Evolutionary conservation across 2,113 vertebrate genomes (phyloP).

Genomic region (Microtus oregoni): DNA sequence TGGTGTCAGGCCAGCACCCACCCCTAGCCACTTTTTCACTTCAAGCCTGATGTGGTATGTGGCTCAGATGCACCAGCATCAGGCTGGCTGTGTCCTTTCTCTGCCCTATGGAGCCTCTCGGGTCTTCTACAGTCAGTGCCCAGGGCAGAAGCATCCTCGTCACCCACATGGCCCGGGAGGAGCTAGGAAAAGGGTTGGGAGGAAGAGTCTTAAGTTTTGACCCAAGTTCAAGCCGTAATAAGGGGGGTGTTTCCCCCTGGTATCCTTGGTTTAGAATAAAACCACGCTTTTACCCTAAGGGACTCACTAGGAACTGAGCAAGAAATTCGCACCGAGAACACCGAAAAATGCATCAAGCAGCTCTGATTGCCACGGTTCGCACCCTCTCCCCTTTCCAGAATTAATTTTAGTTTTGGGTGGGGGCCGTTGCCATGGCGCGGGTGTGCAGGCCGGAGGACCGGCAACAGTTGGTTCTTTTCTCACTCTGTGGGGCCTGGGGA

Average conservation of each 20-base stretch:
- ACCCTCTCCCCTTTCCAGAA: background rate
- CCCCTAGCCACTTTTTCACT: background rate
- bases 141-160: background rate
- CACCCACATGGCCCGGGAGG: background rate
- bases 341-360: background rate
- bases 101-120: no score
- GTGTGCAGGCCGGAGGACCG: background rate
- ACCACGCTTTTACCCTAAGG: background rate
- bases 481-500: no score
- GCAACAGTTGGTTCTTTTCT: background rate
- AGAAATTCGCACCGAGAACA: background rate
- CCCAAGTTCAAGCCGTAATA: background rate
- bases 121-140: no score
- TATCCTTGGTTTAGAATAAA: background rate
- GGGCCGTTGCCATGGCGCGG: background rate
- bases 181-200: no score
- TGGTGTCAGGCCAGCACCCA: background rate
- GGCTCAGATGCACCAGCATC: background rate
- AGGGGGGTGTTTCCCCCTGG: background rate
- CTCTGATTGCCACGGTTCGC: background rate
- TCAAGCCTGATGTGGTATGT: background rate
- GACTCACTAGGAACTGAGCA: background rate
- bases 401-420: background rate
- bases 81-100: background rate
- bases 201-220: background rate